A percentile compares a stretch with the other conserved stretches of the same genome.
Conservation (phyloP, 2,797 vertebrate species). For the Diplodus puntazzo region DNA sequence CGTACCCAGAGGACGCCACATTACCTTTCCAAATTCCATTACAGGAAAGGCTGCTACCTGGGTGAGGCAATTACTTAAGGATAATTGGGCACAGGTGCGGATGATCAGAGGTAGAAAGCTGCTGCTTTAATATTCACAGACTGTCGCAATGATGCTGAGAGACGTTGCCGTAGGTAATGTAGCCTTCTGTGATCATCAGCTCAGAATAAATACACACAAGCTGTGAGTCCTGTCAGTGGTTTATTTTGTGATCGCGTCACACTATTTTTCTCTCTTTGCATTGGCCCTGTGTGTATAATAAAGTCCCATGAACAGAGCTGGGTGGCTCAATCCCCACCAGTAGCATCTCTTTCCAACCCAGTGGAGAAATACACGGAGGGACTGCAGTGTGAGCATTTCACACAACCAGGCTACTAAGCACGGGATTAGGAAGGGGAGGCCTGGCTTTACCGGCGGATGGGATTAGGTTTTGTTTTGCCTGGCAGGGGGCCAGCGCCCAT, state of each 20-base stretch:
- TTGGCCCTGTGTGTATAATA: constrained; percentile 3
- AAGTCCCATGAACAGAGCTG: constrained; percentile 46
- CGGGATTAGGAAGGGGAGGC: constrained; percentile 77
- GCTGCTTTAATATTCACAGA: constrained; percentile 71
- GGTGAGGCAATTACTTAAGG: constrained; percentile 78
- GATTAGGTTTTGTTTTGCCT: constrained; percentile 84
- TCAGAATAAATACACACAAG: constrained; percentile 47
- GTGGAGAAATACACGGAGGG: constrained; percentile 72
- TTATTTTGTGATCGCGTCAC: constrained; percentile 14
- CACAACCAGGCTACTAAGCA: constrained; percentile 76
- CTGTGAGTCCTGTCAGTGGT: constrained; percentile 13
- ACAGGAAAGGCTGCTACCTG: constrained; percentile 69
- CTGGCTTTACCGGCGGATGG: constrained; percentile 77
- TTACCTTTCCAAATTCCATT: constrained; percentile 76
- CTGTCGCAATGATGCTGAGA: constrained; percentile 29
- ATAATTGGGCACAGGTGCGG: constrained; percentile 85
- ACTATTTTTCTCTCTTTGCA: constrained; percentile 5
- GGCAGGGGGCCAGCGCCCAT: constrained; percentile 69
- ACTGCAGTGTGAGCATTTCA: constrained; percentile 82
- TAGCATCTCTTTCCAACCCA: constrained; percentile 74
- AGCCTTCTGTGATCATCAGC: constrained; percentile 44
- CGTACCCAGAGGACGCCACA: constrained; percentile 60
- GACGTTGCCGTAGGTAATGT: constrained; percentile 40
- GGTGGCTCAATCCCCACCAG: constrained; percentile 55
- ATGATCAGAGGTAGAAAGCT: constrained; percentile 76